Conservation (phyloP, 1,140 invertebrate species). For the Andricus grossulariae region DNA sequence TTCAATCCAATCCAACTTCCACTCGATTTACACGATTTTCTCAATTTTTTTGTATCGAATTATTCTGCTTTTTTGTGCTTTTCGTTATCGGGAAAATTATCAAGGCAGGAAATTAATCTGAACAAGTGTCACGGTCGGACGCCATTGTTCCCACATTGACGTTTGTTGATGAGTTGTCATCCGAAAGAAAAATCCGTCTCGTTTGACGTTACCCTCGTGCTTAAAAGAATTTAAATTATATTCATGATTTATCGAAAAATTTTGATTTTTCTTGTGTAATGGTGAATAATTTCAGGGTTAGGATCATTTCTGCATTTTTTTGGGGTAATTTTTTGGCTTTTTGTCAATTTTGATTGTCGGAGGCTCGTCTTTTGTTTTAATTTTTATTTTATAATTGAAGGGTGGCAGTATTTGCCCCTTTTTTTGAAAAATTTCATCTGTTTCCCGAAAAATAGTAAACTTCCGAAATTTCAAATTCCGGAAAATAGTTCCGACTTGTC, state of each 20-base stretch:
- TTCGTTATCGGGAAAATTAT: background rate
- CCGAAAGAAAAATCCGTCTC: background rate
- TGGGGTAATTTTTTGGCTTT: no score
- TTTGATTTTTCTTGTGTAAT: background rate
- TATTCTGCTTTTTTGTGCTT: background rate
- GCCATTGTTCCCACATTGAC: conserved; percentile 17
- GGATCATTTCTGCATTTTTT: background rate
- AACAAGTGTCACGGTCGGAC: conserved; percentile 10
- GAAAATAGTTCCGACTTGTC: no score
- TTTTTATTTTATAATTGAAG: no score
- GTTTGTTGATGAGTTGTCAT: conserved; percentile 30
- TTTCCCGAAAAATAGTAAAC: no score
- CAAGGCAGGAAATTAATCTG: background rate
- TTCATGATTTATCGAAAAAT: background rate
- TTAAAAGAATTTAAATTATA: background rate
- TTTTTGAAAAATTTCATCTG: no score
- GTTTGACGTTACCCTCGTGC: conserved; percentile 1
- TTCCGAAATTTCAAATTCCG: no score
- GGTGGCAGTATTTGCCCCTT: no score
- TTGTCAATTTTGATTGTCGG: no score
- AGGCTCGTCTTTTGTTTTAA: no score
- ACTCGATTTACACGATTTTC: background rate
- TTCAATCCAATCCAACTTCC: background rate
- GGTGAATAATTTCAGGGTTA: background rate
- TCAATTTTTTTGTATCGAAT: background rate